Evolutionary conservation across 2,797 vertebrate genomes (phyloP).

Genomic region (Monodelphis domestica): DNA sequence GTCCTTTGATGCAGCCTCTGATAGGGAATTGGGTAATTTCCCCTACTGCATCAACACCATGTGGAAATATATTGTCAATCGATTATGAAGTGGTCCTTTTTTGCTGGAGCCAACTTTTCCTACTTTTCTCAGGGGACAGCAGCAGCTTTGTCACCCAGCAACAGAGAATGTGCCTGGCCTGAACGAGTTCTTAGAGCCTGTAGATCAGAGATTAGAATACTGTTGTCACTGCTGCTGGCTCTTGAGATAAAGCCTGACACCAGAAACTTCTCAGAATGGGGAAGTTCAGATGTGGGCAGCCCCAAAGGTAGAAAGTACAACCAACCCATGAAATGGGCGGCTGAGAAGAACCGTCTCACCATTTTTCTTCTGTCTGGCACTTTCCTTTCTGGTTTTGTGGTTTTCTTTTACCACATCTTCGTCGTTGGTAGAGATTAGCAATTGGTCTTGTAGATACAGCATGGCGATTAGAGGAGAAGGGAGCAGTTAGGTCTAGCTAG

Average conservation of each 20-base stretch:
- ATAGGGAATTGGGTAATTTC: not conserved
- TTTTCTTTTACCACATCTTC: not conserved
- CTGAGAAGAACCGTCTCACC: not conserved
- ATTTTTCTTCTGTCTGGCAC: not conserved
- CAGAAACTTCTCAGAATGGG: not conserved
- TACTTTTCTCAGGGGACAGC: not conserved
- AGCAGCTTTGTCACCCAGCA: not conserved
- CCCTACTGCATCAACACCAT: no score
- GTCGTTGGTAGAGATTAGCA: not conserved
- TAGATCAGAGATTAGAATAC: not conserved
- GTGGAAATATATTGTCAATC: not conserved
- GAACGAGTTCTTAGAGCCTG: not conserved
- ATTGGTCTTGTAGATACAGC: not conserved
- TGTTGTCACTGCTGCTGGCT: not conserved
- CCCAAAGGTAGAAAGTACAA: not conserved
- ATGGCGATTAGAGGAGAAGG: not conserved
- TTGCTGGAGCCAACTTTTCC: not conserved
- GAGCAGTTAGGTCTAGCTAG: no score
- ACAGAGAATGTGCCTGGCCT: not conserved
- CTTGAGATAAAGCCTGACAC: not conserved
- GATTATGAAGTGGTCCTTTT: not conserved
- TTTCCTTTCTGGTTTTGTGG: not conserved
- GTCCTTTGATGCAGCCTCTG: not conserved
- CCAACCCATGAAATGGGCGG: accelerated
- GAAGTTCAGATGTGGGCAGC: not conserved